Evolutionary conservation across 2,888 invertebrate genomes (phyloP).

Genomic region (Tinea semifulvella): DNA sequence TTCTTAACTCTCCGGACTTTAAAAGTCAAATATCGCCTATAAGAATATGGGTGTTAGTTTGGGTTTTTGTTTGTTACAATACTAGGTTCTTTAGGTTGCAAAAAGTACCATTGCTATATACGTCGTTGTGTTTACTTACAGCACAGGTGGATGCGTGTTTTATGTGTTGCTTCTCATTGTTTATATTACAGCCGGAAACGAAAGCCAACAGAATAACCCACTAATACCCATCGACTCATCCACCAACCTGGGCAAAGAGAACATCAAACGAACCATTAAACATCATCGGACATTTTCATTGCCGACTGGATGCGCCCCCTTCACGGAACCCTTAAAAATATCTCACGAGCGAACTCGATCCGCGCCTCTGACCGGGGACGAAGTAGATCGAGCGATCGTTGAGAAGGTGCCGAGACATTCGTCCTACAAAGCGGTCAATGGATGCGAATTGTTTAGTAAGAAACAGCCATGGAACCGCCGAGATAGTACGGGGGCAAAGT

Average conservation of each 20-base stretch:
- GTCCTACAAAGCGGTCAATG: constrained; percentile 46
- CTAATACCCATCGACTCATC: constrained; percentile 30
- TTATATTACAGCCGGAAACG: constrained; percentile 41
- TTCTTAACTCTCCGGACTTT: too few relatives aligned
- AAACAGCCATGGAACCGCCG: constrained; percentile 45
- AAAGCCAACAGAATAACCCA: constrained; percentile 56
- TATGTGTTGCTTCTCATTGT: constrained; percentile 11
- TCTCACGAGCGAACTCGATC: constrained; percentile 75
- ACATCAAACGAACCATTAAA: constrained; percentile 34
- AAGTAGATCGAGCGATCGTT: constrained; percentile 39
- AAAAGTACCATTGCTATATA: too few relatives aligned
- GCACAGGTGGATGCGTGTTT: constrained; percentile 13
- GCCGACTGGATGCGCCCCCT: constrained; percentile 44
- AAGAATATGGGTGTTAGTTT: too few relatives aligned
- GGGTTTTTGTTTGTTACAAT: too few relatives aligned
- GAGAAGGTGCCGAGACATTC: constrained; percentile 40
- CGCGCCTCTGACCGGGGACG: constrained; percentile 71
- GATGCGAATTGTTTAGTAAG: constrained; percentile 34
- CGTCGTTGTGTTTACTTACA: too few relatives aligned
- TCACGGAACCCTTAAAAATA: constrained; percentile 47
- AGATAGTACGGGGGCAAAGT: constrained; percentile 54
- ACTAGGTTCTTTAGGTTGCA: too few relatives aligned
- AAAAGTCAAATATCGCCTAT: too few relatives aligned
- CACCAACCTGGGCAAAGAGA: constrained; percentile 27
- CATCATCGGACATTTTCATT: constrained; percentile 53